Evolutionary conservation across 2,113 vertebrate genomes (phyloP).

Genomic region (Apistogramma diplotaenia): DNA sequence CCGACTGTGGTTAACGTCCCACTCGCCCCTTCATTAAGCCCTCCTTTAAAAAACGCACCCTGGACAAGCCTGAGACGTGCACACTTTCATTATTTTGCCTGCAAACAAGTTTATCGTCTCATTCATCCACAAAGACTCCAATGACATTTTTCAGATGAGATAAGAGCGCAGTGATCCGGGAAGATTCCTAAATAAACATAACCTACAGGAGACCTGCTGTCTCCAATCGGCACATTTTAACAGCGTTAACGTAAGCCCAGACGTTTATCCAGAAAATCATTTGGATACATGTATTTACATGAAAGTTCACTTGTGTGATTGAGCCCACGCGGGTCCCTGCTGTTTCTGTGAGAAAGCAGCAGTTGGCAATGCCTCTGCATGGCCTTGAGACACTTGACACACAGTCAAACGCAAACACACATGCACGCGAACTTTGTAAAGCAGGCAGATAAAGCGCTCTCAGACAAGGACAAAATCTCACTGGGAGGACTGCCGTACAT

Average conservation of each 20-base stretch:
- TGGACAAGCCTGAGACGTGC: not conserved
- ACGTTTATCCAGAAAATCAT: not conserved
- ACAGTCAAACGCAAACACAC: conserved; percentile 15
- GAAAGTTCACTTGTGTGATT: not conserved
- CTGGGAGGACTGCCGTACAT: not conserved
- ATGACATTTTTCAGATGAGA: not conserved
- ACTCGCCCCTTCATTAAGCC: conserved; percentile 63
- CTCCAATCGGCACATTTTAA: not conserved
- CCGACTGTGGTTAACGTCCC: conserved; percentile 47
- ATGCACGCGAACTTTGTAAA: not conserved
- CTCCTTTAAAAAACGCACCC: conserved; percentile 45
- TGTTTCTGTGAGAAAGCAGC: conserved; percentile 42
- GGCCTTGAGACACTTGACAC: conserved; percentile 50
- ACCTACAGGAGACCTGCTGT: not conserved
- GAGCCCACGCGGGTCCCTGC: not conserved
- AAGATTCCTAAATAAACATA: conserved; percentile 2
- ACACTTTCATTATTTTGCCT: conserved; percentile 14
- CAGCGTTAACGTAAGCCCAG: not conserved
- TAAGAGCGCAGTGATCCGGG: not conserved
- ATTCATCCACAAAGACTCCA: not conserved
- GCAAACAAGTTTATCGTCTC: conserved; percentile 19
- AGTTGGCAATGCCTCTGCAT: conserved; percentile 25
- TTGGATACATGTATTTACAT: not conserved
- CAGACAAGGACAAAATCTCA: conserved; percentile 7
- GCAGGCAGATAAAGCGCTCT: conserved; percentile 5